Conservation (phyloP, 2,113 vertebrate species). For the Caracal caracal region DNA sequence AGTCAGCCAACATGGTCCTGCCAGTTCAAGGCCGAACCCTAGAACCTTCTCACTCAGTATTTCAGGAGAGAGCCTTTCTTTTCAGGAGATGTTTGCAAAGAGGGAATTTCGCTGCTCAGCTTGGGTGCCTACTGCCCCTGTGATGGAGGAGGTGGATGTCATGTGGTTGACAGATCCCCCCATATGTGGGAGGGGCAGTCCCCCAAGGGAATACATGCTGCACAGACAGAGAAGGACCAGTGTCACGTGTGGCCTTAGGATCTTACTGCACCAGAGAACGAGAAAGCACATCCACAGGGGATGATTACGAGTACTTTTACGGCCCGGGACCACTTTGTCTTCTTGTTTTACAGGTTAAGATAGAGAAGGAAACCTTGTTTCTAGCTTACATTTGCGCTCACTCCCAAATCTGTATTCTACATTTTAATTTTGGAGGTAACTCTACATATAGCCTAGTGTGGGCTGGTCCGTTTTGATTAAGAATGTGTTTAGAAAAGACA, state of each 20-base stretch:
- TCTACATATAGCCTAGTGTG: background rate
- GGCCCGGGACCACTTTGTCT: background rate
- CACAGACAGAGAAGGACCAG: background rate
- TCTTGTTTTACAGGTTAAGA: conserved; percentile 11
- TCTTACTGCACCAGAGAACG: background rate
- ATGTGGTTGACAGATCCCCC: background rate
- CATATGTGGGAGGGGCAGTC: rapidly evolving
- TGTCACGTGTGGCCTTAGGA: background rate
- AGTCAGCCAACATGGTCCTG: background rate
- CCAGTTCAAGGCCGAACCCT: background rate
- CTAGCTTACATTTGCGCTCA: background rate
- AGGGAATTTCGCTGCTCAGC: background rate
- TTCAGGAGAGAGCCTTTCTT: background rate
- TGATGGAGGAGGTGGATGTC: background rate
- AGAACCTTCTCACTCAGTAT: background rate
- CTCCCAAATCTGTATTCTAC: background rate
- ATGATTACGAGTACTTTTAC: background rate
- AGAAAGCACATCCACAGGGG: background rate
- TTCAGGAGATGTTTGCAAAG: background rate
- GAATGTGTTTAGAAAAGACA: background rate
- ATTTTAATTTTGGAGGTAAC: background rate
- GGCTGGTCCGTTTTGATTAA: background rate
- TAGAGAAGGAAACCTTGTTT: background rate
- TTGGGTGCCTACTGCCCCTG: background rate
- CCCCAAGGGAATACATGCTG: background rate